Conservation (phyloP, 2,113 vertebrate species). For the Myiozetetes cayanensis region DNA sequence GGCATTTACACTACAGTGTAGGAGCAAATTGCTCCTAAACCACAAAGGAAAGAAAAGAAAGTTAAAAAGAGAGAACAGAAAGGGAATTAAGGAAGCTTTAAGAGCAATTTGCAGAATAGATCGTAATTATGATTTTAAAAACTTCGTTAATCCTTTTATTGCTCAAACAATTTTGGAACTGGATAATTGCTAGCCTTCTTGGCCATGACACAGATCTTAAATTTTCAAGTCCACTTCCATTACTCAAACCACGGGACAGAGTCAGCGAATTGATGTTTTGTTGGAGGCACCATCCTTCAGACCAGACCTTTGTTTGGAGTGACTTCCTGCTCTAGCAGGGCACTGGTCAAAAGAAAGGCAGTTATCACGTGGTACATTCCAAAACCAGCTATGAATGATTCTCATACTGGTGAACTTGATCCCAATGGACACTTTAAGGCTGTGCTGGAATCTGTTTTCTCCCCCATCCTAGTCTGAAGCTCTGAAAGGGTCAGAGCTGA, state of each 20-base stretch:
- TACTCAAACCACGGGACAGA: neutral
- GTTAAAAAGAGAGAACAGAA: neutral
- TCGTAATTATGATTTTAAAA: neutral
- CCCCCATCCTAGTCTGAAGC: neutral
- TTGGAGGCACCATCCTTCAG: neutral
- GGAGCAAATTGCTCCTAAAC: constrained; percentile 21
- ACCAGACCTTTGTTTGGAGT: neutral
- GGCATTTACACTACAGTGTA: neutral
- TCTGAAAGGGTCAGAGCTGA: neutral
- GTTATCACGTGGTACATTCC: neutral
- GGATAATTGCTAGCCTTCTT: neutral
- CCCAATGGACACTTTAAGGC: neutral
- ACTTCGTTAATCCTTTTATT: constrained; percentile 18
- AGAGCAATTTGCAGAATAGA: neutral
- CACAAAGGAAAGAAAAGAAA: neutral
- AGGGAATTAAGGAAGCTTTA: neutral
- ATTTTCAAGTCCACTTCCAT: neutral
- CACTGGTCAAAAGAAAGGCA: neutral
- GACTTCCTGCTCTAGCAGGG: neutral
- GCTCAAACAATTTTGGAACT: neutral
- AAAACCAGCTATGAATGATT: neutral
- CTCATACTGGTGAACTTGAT: neutral
- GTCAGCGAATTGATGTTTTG: neutral
- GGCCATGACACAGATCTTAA: neutral
- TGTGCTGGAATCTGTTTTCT: neutral